These are phyloP conservation scores for Scatophagus argus DNA, from an alignment of 2,113 vertebrate species.

Conservation along the genomic window DNA sequence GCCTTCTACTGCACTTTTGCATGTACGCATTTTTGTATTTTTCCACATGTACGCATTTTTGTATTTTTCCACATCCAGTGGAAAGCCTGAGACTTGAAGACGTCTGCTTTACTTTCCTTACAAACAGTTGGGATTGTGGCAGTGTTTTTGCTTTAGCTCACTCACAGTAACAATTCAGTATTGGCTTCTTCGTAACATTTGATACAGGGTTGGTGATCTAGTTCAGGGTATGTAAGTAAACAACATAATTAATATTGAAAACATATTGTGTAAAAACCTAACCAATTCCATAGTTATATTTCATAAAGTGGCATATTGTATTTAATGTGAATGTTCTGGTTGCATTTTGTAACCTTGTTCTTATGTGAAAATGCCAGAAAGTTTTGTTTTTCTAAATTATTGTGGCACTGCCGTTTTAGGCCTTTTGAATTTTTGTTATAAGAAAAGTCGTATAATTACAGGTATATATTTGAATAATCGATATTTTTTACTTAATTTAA, in stretches of 20 bases:
- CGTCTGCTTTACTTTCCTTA: conserved; percentile 21
- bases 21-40: conserved; percentile 12
- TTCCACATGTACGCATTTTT: conserved; percentile 18
- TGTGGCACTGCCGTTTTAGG: conserved; percentile 71
- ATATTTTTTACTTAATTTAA: conserved; percentile 64
- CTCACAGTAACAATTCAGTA: conserved; percentile 53
- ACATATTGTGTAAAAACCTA: conserved; percentile 3
- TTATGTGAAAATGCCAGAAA: conserved; percentile 45
- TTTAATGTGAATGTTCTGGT: conserved; percentile 52
- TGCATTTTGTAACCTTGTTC: conserved; percentile 34
- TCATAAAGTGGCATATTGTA: conserved; percentile 25
- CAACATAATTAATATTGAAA: conserved; percentile 17
- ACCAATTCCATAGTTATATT: conserved; percentile 42
- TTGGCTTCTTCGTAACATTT: conserved; percentile 43
- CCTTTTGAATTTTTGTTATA: conserved; percentile 43
- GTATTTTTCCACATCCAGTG: conserved; percentile 36
- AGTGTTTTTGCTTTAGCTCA: conserved; percentile 32
- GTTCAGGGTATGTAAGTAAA: conserved; percentile 30
- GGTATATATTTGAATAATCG: conserved; percentile 51
- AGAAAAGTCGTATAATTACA: conserved; percentile 25
- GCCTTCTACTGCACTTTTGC: conserved; percentile 25
- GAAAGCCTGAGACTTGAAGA: conserved; percentile 39
- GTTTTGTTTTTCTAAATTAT: conserved; percentile 68
- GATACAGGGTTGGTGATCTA: conserved; percentile 38
- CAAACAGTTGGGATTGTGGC: conserved; percentile 17